These are phyloP conservation scores for Diarsia rubi DNA, from an alignment of 2,888 invertebrate species.

Conservation along the genomic window DNA sequence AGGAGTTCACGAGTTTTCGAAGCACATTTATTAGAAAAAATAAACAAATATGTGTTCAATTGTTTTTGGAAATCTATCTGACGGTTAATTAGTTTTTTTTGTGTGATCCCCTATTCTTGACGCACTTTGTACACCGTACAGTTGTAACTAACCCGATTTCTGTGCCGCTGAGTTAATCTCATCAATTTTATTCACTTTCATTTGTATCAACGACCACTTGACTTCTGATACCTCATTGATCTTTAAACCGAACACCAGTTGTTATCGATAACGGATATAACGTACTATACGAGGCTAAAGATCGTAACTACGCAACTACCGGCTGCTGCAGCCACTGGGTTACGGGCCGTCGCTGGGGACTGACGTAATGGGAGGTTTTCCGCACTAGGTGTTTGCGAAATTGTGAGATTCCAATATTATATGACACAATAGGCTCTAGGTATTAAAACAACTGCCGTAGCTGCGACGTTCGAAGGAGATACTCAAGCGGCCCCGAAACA, in stretches of 20 bases:
- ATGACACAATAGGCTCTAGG: background rate
- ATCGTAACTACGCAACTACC: constrained; percentile 34
- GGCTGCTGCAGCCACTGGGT: constrained; percentile 12
- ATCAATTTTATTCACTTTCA: constrained; percentile 11
- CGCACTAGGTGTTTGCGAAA: constrained; percentile 20
- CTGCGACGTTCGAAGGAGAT: too few species aligned
- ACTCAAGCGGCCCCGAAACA: too few species aligned
- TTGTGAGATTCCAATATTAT: constrained; percentile 19
- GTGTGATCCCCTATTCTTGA: too few species aligned
- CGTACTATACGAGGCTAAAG: constrained; percentile 46
- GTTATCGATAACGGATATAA: constrained; percentile 35
- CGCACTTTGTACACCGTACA: background rate
- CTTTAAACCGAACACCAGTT: constrained; percentile 37
- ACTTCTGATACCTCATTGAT: constrained; percentile 34
- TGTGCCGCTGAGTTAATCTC: background rate
- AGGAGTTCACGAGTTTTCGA: too few species aligned
- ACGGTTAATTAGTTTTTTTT: too few species aligned
- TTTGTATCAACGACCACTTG: constrained; percentile 8
- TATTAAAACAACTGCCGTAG: background rate
- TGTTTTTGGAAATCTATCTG: too few species aligned
- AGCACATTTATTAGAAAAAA: too few species aligned
- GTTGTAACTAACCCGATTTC: background rate
- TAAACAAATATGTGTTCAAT: too few species aligned
- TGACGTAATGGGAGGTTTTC: constrained; percentile 40
- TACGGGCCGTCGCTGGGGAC: constrained; percentile 8